A percentile compares a stretch with the other conserved stretches of the same genome.
These are phyloP conservation scores for Rhamphomyia laevipes DNA, from an alignment of 2,888 invertebrate species.

Conservation along the genomic window DNA sequence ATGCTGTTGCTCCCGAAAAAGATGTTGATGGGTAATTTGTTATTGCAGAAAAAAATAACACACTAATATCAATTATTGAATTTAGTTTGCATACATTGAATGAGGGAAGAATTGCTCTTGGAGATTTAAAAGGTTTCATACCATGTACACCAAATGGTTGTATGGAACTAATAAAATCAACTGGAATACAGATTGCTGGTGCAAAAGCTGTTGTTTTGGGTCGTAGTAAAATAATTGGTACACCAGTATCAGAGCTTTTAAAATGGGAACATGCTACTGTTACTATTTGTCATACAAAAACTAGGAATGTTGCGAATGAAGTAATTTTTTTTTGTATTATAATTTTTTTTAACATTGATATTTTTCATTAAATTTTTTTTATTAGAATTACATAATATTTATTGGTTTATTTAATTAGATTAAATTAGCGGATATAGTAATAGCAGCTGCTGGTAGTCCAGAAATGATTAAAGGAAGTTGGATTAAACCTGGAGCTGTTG, in stretches of 20 bases:
- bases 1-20: constrained; percentile 77
- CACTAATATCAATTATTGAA: background rate
- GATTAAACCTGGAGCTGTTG: constrained; percentile 96
- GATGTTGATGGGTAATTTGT: constrained; percentile 84
- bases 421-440: constrained; percentile 80
- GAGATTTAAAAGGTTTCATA: constrained; percentile 78
- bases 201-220: constrained; percentile 88
- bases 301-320: constrained; percentile 63
- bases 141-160: constrained; percentile 97
- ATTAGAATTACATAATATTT: background rate
- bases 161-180: constrained; percentile 61
- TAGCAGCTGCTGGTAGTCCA: constrained; percentile 88
- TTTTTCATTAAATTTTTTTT: background rate
- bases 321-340: too few species aligned
- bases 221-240: constrained; percentile 95
- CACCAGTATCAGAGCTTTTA: constrained; percentile 85
- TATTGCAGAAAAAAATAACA: constrained; percentile 6
- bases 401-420: constrained; percentile 37
- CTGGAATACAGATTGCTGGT: constrained; percentile 66
- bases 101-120: constrained; percentile 83
- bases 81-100: constrained; percentile 73
- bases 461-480: constrained; percentile 87
- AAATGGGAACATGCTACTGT: constrained; percentile 97
- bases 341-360: background rate
- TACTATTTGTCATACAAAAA: constrained; percentile 93